Evolutionary conservation across 2,888 invertebrate genomes (phyloP), one percentile per base, ranked within the genome.

Genomic region (Hecatera dysodea): DNA sequence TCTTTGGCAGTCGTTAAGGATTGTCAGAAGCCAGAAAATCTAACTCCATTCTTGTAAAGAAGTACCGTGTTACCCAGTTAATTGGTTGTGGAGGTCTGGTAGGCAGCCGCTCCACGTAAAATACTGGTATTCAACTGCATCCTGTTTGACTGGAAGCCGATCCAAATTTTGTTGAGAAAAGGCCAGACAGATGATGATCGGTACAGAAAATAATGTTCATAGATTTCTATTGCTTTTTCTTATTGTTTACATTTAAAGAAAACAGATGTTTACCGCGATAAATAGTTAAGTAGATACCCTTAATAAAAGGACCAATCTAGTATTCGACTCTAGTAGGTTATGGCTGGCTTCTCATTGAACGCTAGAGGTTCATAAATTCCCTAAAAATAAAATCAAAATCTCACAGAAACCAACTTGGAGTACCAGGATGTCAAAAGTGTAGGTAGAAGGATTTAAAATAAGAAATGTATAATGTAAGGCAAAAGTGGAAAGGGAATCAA

Each of bases 381-480:
- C 39, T 39, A 15, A 73, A 46, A 24, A 39, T 19, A 6, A 11
- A 52, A 44, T 29, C 52, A 6, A 29, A 50, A 71, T 53, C 36
- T 12, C 17, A 19, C 36, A 72, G 56, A 48, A 63, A 57, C 42
- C 36, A 36, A 24, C 33, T 5, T 36, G 9, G 12, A 55, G 8
- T 57, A 72, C 59, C 39, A 80, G 46, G 60, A 57, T 27, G 24
- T 22, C 24, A 60, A 60, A 60, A 24, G 22, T 36, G 50, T 59
- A 44, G 33, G 50, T 59, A 44, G 33, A 27, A 12, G 29, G 11
- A 48, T 42, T 53, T 1, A 48, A 55, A 55, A 27, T 24, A 7
- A 48, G 19, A 33, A 15, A 42, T 33, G 27, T 44, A 46, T 27
- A 44, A 50, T 5, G 12, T 36, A 15, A 56, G 1, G 1, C 27